Evolutionary conservation across 2,797 vertebrate species (phyloP).

Genomic region (Lutjanus campechanus): DNA sequence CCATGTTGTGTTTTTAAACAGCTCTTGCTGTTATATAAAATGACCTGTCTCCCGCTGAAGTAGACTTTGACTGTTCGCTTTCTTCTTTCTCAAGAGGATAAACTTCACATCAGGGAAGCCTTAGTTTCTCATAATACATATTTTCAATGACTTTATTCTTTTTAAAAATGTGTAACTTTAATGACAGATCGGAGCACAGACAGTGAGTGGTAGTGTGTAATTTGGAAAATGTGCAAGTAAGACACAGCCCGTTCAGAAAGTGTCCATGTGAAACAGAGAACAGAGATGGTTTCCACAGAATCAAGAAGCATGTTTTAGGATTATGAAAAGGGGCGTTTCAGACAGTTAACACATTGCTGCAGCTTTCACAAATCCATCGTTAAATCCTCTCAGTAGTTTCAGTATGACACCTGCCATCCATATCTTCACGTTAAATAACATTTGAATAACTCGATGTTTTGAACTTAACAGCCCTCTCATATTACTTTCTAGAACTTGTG

Average conservation of each 20-base stretch:
- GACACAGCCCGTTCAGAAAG: background rate
- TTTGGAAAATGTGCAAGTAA: background rate
- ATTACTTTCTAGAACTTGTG: conserved; percentile 7
- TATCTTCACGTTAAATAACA: conserved; percentile 2
- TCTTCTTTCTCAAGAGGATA: background rate
- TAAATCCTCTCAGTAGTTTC: conserved; percentile 5
- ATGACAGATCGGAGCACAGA: too few species aligned
- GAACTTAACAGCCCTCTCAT: background rate
- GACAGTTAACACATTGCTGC: background rate
- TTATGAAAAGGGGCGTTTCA: background rate
- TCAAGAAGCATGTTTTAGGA: background rate
- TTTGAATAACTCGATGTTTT: conserved; percentile 3
- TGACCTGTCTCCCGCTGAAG: background rate
- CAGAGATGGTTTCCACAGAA: background rate
- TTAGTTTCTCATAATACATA: background rate
- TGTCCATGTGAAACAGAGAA: background rate
- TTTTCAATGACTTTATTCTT: background rate
- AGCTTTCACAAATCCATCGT: conserved; percentile 20
- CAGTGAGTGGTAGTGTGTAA: background rate
- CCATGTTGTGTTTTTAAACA: background rate
- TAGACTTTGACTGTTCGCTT: background rate
- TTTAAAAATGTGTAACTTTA: too few species aligned
- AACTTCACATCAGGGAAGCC: background rate
- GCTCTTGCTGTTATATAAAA: background rate
- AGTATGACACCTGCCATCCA: background rate